Evolutionary conservation across 2,888 invertebrate species (phyloP), one percentile per base, ranked within the genome.

Genomic region (Agrotis ipsilon): DNA sequence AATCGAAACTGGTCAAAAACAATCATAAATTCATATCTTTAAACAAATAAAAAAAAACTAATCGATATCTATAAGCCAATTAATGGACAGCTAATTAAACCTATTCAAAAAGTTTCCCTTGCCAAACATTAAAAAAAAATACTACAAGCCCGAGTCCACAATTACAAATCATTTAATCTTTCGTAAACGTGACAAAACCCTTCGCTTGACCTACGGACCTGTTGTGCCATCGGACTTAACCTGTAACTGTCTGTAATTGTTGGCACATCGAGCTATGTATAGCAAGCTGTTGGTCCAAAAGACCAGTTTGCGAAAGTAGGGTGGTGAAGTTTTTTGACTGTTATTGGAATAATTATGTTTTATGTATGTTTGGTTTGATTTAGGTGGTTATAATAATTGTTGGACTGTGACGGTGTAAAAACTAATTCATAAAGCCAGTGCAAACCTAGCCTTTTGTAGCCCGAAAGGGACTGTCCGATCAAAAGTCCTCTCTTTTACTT

Each of bases 171-270:
- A 72, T 81, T 71, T 48, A 24, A 64, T 54, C 52, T 83, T 80
- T 66, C 69, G 81, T 51, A 75, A 81, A 64, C 73, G 63, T 80
- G 83, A 78, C 81, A 78, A 83, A 83, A 72, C 78, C 72, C 82
- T 84, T 75, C 68, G 75, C 75, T 78, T 81, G 82, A 83, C 84
- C 84, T 68, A 52, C 45, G 70, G 81, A 68, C 81, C 84, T 83
- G 81, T 81, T 83, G 67, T 65, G 51, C 68, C 73, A 81, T 81
- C 80, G 48, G 83, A 58, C 51, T 72, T 72, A 75, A 77, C 77
- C 81, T 61, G 81, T 68, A 75, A 75, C 75, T 64, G 67, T 75
- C 68, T 57, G 60, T 81, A 80, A 76, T 68, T 75, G 74, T 80
- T 80, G 39, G 58, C 43, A 63, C 76, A 83, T 61, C 58, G 51